Conservation (phyloP, 2,797 vertebrate genomes). For the Novumbra hubbsi region DNA sequence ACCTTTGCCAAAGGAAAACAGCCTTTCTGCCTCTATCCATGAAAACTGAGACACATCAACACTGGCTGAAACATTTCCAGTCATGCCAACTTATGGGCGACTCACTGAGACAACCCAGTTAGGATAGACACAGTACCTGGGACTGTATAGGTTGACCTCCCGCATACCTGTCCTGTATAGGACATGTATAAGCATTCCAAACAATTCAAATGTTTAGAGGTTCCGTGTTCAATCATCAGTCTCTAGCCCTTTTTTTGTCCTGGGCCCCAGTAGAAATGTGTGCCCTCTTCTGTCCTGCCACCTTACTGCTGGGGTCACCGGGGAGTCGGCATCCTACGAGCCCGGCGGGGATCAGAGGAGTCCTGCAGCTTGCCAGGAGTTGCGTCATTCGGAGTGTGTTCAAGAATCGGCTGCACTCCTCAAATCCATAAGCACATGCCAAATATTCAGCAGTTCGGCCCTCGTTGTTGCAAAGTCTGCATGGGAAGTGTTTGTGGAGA, state of each 20-base stretch:
- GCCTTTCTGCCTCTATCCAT: background rate
- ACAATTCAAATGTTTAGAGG: background rate
- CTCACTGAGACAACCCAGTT: background rate
- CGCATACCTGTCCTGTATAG: background rate
- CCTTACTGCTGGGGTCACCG: background rate
- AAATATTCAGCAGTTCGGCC: background rate
- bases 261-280: background rate
- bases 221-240: background rate
- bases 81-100: background rate
- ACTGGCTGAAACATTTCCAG: background rate
- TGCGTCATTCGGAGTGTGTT: background rate
- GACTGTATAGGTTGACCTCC: background rate
- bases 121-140: background rate
- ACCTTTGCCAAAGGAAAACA: background rate
- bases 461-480: background rate
- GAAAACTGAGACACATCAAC: background rate
- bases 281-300: slow-evolving; percentile 3
- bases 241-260: background rate
- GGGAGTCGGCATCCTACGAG: background rate
- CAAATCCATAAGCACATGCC: background rate
- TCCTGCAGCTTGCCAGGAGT: background rate
- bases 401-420: background rate
- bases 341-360: background rate
- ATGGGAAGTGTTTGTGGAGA: background rate
- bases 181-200: background rate